These are phyloP conservation scores for pig (Sus scrofa) DNA, from an alignment of 2,113 vertebrate species.

Conservation along the genomic window DNA sequence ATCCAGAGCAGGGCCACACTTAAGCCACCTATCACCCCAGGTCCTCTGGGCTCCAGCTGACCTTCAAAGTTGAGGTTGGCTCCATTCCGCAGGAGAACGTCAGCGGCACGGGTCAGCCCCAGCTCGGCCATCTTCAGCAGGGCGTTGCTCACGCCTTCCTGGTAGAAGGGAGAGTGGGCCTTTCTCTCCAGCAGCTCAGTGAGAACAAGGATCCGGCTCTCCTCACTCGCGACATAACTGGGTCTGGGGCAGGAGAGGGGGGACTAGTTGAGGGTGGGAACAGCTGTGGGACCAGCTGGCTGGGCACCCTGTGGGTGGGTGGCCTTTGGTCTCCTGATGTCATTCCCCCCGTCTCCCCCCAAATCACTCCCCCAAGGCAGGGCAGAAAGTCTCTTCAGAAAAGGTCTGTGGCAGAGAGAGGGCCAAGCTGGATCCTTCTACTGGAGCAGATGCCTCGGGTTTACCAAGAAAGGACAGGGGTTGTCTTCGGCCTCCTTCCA, in stretches of 20 bases:
- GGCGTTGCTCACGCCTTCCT: slow-evolving; percentile 94
- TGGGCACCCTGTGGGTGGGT: background rate
- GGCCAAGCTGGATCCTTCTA: background rate
- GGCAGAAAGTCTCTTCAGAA: background rate
- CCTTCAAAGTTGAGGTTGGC: slow-evolving; percentile 96
- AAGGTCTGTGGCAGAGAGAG: background rate
- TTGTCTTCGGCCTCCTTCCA: background rate
- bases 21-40: background rate
- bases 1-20: background rate
- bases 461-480: background rate
- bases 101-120: slow-evolving; percentile 88
- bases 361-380: too few relatives aligned
- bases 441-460: background rate
- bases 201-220: slow-evolving; percentile 84
- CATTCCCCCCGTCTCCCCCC: background rate
- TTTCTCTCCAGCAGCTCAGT: slow-evolving; percentile 92
- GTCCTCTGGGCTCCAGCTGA: slow-evolving; percentile 39
- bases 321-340: background rate
- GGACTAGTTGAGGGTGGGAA: background rate
- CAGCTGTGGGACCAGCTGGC: too few relatives aligned
- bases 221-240: slow-evolving; percentile 80
- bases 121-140: slow-evolving; percentile 94
- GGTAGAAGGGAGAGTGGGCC: slow-evolving; percentile 91
- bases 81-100: slow-evolving; percentile 91
- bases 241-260: slow-evolving; percentile 67